Conservation (phyloP, 2,888 invertebrate genomes). For the Capitulum mitella region DNA sequence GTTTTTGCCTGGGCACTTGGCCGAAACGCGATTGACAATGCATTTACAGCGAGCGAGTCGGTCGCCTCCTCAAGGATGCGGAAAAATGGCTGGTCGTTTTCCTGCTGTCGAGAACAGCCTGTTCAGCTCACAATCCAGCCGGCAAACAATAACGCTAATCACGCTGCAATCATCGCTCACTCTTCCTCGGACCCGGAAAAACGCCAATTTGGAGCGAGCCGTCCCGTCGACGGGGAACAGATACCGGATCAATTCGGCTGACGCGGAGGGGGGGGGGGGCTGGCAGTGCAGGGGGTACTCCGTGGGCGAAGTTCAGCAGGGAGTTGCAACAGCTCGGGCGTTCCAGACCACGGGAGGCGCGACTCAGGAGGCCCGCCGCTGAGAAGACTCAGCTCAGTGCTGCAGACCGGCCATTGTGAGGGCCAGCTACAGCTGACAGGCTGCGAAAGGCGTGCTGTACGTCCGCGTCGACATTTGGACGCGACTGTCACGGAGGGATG, state of each 20-base stretch:
- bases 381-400: too few species aligned
- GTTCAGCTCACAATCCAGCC: not conserved
- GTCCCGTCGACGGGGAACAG: not conserved
- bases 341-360: too few species aligned
- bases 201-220: not conserved
- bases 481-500: too few species aligned
- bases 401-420: too few species aligned
- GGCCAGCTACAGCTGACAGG: too few species aligned
- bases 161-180: not conserved
- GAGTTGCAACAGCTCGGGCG: too few species aligned
- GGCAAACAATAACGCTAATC: not conserved
- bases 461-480: too few species aligned
- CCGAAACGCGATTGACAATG: constrained; percentile 15
- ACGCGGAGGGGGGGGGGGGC: not conserved
- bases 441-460: too few species aligned
- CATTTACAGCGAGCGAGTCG: not conserved
- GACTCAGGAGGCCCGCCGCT: too few species aligned
- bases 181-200: not conserved
- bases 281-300: not conserved
- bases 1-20: not conserved
- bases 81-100: not conserved
- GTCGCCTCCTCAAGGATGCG: not conserved
- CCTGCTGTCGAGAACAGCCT: not conserved
- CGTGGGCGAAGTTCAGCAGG: too few species aligned
- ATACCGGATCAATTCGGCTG: not conserved